Conservation (phyloP, 1,140 invertebrate species). For the Conus betulinus region DNA sequence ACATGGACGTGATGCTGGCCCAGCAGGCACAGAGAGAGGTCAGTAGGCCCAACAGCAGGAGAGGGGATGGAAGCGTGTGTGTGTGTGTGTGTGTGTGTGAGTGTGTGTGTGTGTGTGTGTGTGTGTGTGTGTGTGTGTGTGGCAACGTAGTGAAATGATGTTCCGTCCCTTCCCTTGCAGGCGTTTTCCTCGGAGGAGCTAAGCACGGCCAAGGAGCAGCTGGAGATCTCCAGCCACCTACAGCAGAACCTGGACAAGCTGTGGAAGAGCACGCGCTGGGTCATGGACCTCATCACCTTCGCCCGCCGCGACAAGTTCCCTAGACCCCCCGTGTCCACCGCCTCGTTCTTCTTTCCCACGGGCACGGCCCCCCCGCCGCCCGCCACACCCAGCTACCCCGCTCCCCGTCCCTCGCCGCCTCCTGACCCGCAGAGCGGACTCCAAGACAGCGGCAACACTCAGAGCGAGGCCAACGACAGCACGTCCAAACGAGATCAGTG, state of each 20-base stretch:
- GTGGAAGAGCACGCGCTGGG: slow-evolving; percentile 95
- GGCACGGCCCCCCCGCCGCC: not conserved
- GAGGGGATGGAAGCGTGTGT: no score
- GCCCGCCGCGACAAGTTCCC: slow-evolving; percentile 75
- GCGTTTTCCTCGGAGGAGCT: slow-evolving; percentile 94
- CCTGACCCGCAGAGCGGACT: slow-evolving; percentile 25
- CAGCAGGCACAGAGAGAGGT: slow-evolving; percentile 93
- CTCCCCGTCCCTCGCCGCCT: slow-evolving; percentile 74
- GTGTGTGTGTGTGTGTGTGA: no score
- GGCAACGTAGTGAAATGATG: no score
- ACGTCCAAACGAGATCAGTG: slow-evolving; percentile 67
- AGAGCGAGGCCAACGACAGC: slow-evolving; percentile 45
- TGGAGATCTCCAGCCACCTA: slow-evolving; percentile 81
- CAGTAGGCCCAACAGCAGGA: slow-evolving; percentile 31
- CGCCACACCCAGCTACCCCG: slow-evolving; percentile 79
- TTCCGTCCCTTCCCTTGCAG: slow-evolving; percentile 59
- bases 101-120: no score
- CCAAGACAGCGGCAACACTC: slow-evolving; percentile 57
- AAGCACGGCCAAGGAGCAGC: slow-evolving; percentile 87
- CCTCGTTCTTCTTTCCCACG: not conserved
- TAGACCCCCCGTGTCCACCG: slow-evolving; percentile 27
- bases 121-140: no score
- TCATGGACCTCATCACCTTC: slow-evolving; percentile 94
- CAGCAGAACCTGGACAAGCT: slow-evolving; percentile 77
- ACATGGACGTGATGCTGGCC: slow-evolving; percentile 92